Conservation (phyloP, 1,140 invertebrate genomes). For the Drosophila subpulchrella region DNA sequence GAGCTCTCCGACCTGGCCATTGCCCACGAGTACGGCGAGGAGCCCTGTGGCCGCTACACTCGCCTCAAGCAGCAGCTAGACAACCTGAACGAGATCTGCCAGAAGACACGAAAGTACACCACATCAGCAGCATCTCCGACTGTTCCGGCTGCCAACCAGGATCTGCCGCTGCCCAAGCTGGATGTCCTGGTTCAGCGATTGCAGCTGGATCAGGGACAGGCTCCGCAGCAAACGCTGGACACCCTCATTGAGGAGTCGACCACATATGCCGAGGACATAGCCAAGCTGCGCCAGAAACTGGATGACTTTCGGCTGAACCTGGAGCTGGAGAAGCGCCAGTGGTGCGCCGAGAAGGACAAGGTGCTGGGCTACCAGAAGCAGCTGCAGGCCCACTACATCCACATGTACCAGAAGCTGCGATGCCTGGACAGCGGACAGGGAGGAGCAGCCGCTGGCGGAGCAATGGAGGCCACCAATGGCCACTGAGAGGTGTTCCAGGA, state of each 20-base stretch:
- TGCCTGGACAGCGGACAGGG: slow-evolving; percentile 65
- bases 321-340: slow-evolving; percentile 80
- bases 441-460: not conserved
- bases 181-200: slow-evolving; percentile 58
- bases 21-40: slow-evolving; percentile 80
- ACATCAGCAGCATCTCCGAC: not conserved
- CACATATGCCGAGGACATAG: slow-evolving; percentile 79
- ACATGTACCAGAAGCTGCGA: slow-evolving; percentile 82
- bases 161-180: slow-evolving; percentile 36
- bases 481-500: slow-evolving; percentile 12
- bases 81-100: slow-evolving; percentile 80
- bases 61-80: slow-evolving; percentile 81
- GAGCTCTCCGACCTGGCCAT: slow-evolving; percentile 82
- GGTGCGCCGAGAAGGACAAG: slow-evolving; percentile 80
- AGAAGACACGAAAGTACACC: slow-evolving; percentile 68
- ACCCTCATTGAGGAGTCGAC: slow-evolving; percentile 79
- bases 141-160: not conserved
- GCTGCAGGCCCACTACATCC: slow-evolving; percentile 79
- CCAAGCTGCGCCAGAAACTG: slow-evolving; percentile 72
- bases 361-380: slow-evolving; percentile 79
- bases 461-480: slow-evolving; percentile 18
- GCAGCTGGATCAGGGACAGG: slow-evolving; percentile 49
- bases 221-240: slow-evolving; percentile 64
- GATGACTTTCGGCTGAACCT: slow-evolving; percentile 77
- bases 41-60: slow-evolving; percentile 78